Evolutionary conservation across 2,797 vertebrate species (phyloP).

Genomic region (Eleutherodactylus coqui): DNA sequence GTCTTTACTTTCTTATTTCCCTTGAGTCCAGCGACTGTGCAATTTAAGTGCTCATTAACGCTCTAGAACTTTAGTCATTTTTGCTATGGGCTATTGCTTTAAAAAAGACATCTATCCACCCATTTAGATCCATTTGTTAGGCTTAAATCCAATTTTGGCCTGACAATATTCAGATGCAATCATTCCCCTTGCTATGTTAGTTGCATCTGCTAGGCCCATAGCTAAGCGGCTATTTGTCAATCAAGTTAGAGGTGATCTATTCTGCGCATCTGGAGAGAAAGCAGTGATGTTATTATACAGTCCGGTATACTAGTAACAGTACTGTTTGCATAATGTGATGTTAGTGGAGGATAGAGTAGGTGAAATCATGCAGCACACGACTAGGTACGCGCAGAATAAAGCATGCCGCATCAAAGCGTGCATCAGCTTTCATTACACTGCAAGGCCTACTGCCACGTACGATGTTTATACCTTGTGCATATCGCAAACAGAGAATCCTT

Average conservation of each 20-base stretch:
- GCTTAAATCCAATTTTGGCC: slow-evolving; percentile 58
- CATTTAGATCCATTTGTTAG: slow-evolving; percentile 54
- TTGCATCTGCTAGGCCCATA: not conserved
- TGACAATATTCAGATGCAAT: slow-evolving; percentile 34
- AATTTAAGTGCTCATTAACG: slow-evolving; percentile 64
- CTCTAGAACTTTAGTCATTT: slow-evolving; percentile 63
- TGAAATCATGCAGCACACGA: not conserved
- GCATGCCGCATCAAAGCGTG: slow-evolving; percentile 10
- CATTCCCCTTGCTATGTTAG: not conserved
- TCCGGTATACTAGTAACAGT: not conserved
- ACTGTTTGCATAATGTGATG: not conserved
- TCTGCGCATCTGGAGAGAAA: slow-evolving; percentile 3
- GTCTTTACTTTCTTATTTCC: slow-evolving; percentile 67
- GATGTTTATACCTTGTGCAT: slow-evolving; percentile 34
- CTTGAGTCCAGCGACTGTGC: slow-evolving; percentile 62
- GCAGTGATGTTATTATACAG: not conserved
- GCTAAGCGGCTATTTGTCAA: slow-evolving; percentile 37
- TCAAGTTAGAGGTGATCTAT: slow-evolving; percentile 18
- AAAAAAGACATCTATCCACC: slow-evolving; percentile 46
- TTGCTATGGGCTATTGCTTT: slow-evolving; percentile 45
- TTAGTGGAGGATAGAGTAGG: not conserved
- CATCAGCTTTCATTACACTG: slow-evolving; percentile 30
- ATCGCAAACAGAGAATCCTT: slow-evolving; percentile 27
- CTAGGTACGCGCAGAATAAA: not conserved
- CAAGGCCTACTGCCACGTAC: slow-evolving; percentile 21